phyloP scores from a whole-genome alignment of 1,140 invertebrate genomes.

The Colletes gigas region DNA sequence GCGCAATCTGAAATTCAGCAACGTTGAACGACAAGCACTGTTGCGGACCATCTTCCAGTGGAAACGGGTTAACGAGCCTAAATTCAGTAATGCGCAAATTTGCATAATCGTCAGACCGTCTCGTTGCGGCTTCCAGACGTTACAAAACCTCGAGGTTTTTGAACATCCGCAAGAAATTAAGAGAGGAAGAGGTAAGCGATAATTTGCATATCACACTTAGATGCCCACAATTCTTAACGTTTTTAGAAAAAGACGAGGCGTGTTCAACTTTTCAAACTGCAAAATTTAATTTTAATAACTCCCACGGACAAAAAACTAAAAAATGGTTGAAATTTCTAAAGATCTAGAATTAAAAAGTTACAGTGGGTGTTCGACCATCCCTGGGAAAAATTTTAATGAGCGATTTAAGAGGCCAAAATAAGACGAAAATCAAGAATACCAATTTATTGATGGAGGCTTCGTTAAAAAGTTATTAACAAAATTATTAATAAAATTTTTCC shows the following conservation, averaged over 20 bases:
- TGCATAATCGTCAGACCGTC: conserved; percentile 56
- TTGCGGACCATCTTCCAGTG: conserved; percentile 7
- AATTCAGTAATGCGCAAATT: conserved; percentile 48
- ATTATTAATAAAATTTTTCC: too few relatives aligned
- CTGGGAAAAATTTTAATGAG: too few relatives aligned
- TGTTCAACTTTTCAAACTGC: background rate
- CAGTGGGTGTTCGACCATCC: too few relatives aligned
- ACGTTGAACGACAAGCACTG: conserved; percentile 23
- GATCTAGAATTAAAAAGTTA: too few relatives aligned
- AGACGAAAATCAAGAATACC: too few relatives aligned
- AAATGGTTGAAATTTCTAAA: too few relatives aligned
- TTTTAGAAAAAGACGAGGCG: background rate
- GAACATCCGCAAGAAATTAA: conserved; percentile 10
- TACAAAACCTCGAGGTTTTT: conserved; percentile 38
- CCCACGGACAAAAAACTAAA: too few relatives aligned
- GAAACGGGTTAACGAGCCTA: conserved; percentile 45
- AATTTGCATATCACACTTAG: conserved; percentile 41
- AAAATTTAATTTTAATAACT: background rate
- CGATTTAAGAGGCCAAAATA: too few relatives aligned
- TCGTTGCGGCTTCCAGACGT: conserved; percentile 20
- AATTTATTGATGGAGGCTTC: too few relatives aligned
- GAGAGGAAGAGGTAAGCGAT: conserved; percentile 40
- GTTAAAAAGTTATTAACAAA: too few relatives aligned
- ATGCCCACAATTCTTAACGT: background rate
- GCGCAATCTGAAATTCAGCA: conserved; percentile 24